Evolutionary conservation across 2,113 vertebrate species (phyloP).

Genomic region (Lycaon pictus): DNA sequence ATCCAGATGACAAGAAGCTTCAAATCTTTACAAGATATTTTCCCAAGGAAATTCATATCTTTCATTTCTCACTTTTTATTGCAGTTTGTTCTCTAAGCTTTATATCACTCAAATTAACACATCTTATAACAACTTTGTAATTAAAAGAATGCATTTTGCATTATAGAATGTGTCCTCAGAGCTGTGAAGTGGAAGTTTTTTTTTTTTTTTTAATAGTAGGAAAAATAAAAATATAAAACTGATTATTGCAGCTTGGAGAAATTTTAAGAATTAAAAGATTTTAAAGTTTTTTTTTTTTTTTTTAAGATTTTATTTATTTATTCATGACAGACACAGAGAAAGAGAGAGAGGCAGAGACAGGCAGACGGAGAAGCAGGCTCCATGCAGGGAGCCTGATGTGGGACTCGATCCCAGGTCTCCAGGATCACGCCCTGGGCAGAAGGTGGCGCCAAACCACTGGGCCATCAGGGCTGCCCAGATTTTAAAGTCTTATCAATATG

Average conservation of each 20-base stretch:
- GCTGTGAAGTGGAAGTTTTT: background rate
- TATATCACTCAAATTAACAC: background rate
- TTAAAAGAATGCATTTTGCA: slow-evolving; percentile 6
- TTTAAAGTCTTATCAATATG: background rate
- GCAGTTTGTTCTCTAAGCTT: background rate
- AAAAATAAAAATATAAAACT: background rate
- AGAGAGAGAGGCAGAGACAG: no score
- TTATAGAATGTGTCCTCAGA: background rate
- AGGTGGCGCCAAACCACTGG: no score
- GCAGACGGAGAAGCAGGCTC: no score
- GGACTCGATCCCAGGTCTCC: no score
- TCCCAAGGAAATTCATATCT: background rate
- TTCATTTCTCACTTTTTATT: background rate
- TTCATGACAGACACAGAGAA: no score
- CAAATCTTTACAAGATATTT: background rate
- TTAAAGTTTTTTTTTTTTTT: background rate
- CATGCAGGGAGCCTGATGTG: no score
- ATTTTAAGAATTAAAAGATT: background rate
- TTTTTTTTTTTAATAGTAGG: background rate
- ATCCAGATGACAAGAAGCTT: slow-evolving; percentile 11
- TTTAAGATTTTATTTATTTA: no score
- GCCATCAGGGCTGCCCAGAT: no score
- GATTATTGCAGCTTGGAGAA: background rate
- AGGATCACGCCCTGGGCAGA: no score
- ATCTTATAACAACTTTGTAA: background rate